Percentiles rank a stretch among this genome's conserved stretches.
Conservation (phyloP, 2,113 vertebrate species). For the Ptyas mucosa region DNA sequence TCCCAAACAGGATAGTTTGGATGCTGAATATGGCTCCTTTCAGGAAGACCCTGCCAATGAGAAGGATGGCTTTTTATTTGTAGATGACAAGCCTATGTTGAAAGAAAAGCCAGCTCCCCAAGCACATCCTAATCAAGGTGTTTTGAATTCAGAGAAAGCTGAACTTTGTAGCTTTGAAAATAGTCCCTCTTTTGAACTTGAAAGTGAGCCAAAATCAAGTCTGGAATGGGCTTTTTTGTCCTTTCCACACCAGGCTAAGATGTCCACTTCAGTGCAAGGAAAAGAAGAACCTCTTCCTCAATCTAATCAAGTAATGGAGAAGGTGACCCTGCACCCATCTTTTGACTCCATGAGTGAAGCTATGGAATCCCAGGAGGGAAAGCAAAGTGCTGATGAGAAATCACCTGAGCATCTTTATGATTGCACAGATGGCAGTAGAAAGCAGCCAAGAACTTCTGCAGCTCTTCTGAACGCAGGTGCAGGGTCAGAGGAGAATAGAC, state of each 20-base stretch:
- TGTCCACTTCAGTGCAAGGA: constrained; percentile 5
- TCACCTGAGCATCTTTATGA: not conserved
- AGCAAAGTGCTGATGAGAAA: constrained; percentile 27
- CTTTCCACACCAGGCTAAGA: constrained; percentile 7
- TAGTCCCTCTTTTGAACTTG: not conserved
- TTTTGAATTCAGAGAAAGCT: constrained; percentile 57
- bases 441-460: constrained; percentile 16
- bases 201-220: not conserved
- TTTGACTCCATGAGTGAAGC: constrained; percentile 41
- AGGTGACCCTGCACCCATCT: constrained; percentile 32
- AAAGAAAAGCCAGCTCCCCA: constrained; percentile 64
- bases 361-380: not conserved
- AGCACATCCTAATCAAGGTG: constrained; percentile 24
- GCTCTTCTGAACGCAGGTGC: not conserved
- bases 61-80: constrained; percentile 27
- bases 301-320: constrained; percentile 41
- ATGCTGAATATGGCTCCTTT: constrained; percentile 20
- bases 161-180: not conserved
- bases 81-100: constrained; percentile 50
- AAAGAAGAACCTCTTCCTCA: constrained; percentile 23
- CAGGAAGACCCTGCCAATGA: constrained; percentile 38
- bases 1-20: constrained; percentile 29
- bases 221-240: not conserved
- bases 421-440: constrained; percentile 1
- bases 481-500: not conserved